A percentile compares a stretch with the other conserved stretches of the same genome.
Evolutionary conservation across 2,113 vertebrate genomes (phyloP).

Genomic region (Nerophis lumbriciformis): DNA sequence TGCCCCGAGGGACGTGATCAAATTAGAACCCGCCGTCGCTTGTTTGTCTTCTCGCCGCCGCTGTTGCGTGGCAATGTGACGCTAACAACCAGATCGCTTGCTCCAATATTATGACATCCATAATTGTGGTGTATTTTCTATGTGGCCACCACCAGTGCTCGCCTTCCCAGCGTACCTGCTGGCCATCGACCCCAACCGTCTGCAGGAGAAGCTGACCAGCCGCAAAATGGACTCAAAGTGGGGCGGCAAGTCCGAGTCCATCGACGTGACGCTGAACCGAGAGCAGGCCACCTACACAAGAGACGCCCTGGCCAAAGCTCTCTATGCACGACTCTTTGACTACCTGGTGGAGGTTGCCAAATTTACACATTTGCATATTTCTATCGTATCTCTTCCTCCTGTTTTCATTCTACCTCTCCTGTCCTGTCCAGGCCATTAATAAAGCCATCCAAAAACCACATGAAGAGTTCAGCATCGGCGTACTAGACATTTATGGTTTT

Average conservation of each 20-base stretch:
- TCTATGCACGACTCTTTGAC: conserved; percentile 88
- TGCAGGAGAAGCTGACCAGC: conserved; percentile 92
- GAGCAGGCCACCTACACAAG: conserved; percentile 91
- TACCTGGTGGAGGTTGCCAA: conserved; percentile 85
- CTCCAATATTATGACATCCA: no score
- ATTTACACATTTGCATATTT: background rate
- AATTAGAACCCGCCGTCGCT: conserved; percentile 19
- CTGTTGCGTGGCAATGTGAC: conserved; percentile 9
- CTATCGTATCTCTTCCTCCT: no score
- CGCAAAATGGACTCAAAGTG: conserved; percentile 96
- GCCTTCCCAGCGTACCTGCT: conserved; percentile 93
- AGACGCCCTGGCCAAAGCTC: conserved; percentile 90
- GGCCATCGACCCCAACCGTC: conserved; percentile 80
- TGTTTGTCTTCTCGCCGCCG: conserved; percentile 28
- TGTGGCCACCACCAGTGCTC: conserved; percentile 66
- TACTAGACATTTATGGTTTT: conserved; percentile 96
- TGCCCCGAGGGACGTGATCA: background rate
- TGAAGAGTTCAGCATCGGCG: conserved; percentile 89
- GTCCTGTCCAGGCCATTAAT: conserved; percentile 80
- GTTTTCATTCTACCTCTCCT: background rate
- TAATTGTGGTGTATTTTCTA: background rate
- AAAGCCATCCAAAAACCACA: conserved; percentile 88
- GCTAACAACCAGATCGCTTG: conserved; percentile 12
- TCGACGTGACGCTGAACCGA: conserved; percentile 88
- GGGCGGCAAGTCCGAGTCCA: conserved; percentile 88